Evolutionary conservation across 2,888 invertebrate genomes (phyloP), one percentile per base, ranked within the genome.

Genomic region (Tetranychus truncatus): DNA sequence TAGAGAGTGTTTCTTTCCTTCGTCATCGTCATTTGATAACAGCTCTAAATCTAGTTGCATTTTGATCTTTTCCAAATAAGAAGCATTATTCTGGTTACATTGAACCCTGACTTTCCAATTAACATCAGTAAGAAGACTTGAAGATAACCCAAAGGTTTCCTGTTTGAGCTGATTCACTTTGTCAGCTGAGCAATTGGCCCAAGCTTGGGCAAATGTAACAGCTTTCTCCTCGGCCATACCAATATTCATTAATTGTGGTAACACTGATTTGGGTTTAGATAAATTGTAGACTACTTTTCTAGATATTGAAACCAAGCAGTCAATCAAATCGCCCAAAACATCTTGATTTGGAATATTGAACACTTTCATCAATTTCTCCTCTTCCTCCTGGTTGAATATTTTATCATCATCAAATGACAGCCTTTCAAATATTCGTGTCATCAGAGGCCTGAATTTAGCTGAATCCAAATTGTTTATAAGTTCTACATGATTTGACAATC

Each of bases 41-140:
- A 76, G 72, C 18, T n/a, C 20, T 6, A 76, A 69, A 45, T 75
- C 73, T 5, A 76, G 11, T 74, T 75, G 73, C 21, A 45, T 69
- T 69, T 69, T 24, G n/a, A 69, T n/a, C 24, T 20, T 24, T 11
- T 69, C 24, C 69, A 69, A 9, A 24, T 69, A 7, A 69, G 21
- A 9, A n/a, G 24, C 24, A 20, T 20, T 24, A 69, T 69, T 20
- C 11, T 69, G 20, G n/a, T 69, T 69, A 20, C 20, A 69, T 21
- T 69, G 20, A 24, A 69, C 69, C 11, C n/a, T 69, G 1, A 76
- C 7, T 20, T 72, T 75, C 75, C 76, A 76, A 74, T 73, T 67
- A 15, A 76, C 46, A 67, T 73, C 73, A 20, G 45, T 7, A 6
- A 76, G 24, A 9, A 67, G 67, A 24, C 45, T 20, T 7, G 66